Percentiles rank a stretch among this genome's conserved stretches.
Conservation (phyloP, 2,888 invertebrate genomes). For the Homarus gammarus region DNA sequence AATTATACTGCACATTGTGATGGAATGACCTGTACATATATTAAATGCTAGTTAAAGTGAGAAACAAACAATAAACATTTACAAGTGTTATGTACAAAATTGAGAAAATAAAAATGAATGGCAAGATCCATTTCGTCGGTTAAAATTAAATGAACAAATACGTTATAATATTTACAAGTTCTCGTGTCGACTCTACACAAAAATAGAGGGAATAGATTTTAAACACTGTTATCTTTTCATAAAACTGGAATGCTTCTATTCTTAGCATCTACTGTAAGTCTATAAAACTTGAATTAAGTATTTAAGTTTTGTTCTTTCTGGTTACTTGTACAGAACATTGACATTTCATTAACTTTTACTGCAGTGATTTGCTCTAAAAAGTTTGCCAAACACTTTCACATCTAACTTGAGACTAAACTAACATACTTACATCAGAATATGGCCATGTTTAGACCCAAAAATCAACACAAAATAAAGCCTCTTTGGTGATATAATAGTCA, state of each 20-base stretch:
- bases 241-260: not conserved
- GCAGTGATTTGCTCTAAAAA: not conserved
- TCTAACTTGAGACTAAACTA: not conserved
- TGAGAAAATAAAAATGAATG: slow-evolving; percentile 5
- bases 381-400: slow-evolving; percentile 9
- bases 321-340: not conserved
- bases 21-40: slow-evolving; percentile 32
- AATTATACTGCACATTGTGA: slow-evolving; percentile 30
- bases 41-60: slow-evolving; percentile 31
- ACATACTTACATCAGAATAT: not conserved
- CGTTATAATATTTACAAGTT: not conserved
- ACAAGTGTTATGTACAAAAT: slow-evolving; percentile 16
- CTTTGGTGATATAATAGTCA: slow-evolving; percentile 29
- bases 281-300: not conserved
- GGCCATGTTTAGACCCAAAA: not conserved
- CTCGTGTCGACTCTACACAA: not conserved
- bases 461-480: slow-evolving; percentile 27
- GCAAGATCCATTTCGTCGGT: slow-evolving; percentile 22
- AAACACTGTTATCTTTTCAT: not conserved
- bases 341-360: not conserved
- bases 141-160: not conserved
- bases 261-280: no score
- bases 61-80: slow-evolving; percentile 14
- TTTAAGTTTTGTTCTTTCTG: not conserved
- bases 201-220: not conserved